phyloP scores from a whole-genome alignment of 2,888 invertebrate genomes.

The Himalopsyche japonica region DNA sequence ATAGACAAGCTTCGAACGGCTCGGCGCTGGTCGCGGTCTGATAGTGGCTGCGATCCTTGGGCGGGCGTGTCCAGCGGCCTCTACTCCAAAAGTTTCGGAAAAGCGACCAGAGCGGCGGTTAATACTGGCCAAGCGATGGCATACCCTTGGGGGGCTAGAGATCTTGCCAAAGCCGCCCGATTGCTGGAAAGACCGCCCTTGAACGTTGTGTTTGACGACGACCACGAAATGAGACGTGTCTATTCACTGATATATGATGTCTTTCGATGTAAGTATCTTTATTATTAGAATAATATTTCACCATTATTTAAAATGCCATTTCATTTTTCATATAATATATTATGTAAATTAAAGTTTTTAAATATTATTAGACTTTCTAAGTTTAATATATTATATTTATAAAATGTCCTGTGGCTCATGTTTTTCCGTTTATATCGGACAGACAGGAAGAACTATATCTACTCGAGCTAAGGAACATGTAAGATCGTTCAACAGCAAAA shows the following conservation, averaged over 20 bases:
- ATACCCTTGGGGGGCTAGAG: constrained; percentile 35
- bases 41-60: constrained; percentile 37
- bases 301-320: too few relatives aligned
- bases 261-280: constrained; percentile 66
- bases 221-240: constrained; percentile 74
- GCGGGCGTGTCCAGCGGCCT: constrained; percentile 3
- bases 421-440: too few relatives aligned
- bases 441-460: too few relatives aligned
- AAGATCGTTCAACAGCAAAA: too few relatives aligned
- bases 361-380: too few relatives aligned
- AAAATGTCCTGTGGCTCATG: too few relatives aligned
- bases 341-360: too few relatives aligned
- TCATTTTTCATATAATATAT: too few relatives aligned
- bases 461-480: too few relatives aligned
- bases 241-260: constrained; percentile 76
- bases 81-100: neutral
- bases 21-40: constrained; percentile 36
- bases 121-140: neutral
- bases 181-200: constrained; percentile 59
- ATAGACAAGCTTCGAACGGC: constrained; percentile 28
- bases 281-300: neutral
- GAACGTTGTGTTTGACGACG: constrained; percentile 61
- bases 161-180: constrained; percentile 61
- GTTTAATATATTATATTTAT: too few relatives aligned
- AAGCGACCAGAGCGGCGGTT: neutral